Evolutionary conservation across 2,888 invertebrate genomes (phyloP).

Genomic region (Dendrolimus pini): DNA sequence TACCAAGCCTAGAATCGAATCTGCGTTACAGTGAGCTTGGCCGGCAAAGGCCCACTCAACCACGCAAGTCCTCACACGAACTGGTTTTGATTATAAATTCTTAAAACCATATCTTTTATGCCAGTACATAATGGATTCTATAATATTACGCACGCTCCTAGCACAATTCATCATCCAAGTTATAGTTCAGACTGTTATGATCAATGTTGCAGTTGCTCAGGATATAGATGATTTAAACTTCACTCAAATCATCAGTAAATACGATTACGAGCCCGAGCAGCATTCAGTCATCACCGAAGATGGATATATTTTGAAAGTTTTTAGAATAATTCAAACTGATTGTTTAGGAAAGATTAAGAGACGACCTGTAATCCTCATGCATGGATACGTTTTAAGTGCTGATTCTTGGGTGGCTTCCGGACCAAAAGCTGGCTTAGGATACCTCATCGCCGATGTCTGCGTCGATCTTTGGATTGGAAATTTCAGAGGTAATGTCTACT

Average conservation of each 20-base stretch:
- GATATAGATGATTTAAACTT: background rate
- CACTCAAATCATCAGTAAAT: conserved; percentile 5
- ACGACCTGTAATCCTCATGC: conserved; percentile 50
- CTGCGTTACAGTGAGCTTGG: too few relatives aligned
- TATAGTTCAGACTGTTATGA: background rate
- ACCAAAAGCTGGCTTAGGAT: conserved; percentile 30
- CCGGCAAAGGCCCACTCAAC: too few relatives aligned
- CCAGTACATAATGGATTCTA: background rate
- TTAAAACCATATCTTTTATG: background rate
- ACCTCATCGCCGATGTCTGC: conserved; percentile 27
- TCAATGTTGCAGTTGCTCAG: background rate
- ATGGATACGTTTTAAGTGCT: conserved; percentile 47
- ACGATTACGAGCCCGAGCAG: conserved; percentile 43
- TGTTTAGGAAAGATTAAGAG: conserved; percentile 16
- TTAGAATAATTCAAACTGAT: conserved; percentile 31
- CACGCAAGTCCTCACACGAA: background rate
- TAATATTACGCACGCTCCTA: background rate
- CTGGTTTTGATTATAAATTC: background rate
- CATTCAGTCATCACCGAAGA: conserved; percentile 45
- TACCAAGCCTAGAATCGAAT: too few relatives aligned
- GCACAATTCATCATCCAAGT: background rate
- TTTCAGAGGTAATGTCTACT: conserved; percentile 40
- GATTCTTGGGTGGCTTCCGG: conserved; percentile 52
- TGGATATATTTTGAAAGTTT: conserved; percentile 45
- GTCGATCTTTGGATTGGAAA: conserved; percentile 25